Evolutionary conservation across 2,113 vertebrate genomes (phyloP).

Genomic region (Chrysemys picta): DNA sequence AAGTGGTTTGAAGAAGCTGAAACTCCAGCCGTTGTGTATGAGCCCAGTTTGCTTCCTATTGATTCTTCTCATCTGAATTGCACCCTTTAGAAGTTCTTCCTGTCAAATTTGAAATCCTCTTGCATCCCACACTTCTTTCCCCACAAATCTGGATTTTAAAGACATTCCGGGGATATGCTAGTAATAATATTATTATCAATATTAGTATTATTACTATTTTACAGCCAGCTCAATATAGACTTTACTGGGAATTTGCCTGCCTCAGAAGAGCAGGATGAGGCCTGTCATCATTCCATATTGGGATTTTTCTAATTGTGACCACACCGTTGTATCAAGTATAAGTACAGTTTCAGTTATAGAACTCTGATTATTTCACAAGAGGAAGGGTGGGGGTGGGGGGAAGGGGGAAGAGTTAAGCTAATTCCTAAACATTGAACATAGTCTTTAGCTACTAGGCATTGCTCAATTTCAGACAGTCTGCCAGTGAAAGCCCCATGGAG

Average conservation of each 20-base stretch:
- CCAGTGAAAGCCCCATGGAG: not conserved
- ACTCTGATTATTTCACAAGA: slow-evolving; percentile 1
- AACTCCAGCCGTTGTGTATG: not conserved
- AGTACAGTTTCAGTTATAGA: not conserved
- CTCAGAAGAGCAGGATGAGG: not conserved
- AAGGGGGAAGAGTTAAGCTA: not conserved
- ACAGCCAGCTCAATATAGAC: not conserved
- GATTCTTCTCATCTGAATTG: not conserved
- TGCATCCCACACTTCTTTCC: not conserved
- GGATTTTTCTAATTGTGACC: slow-evolving; percentile 41
- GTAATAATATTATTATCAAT: no score
- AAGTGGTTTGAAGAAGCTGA: not conserved
- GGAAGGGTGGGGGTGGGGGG: fast-evolving
- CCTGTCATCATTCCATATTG: slow-evolving; percentile 9
- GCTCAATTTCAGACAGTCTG: not conserved
- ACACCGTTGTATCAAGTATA: slow-evolving; percentile 1
- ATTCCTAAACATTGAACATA: not conserved
- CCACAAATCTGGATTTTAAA: not conserved
- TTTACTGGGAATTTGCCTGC: slow-evolving; percentile 5
- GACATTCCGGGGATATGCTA: no score
- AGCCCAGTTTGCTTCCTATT: not conserved
- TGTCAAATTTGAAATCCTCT: not conserved
- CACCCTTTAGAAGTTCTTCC: not conserved
- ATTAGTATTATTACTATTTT: not conserved
- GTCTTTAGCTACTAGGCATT: not conserved